phyloP scores from a whole-genome alignment of 2,113 vertebrate species.

The Aphelocoma coerulescens region DNA sequence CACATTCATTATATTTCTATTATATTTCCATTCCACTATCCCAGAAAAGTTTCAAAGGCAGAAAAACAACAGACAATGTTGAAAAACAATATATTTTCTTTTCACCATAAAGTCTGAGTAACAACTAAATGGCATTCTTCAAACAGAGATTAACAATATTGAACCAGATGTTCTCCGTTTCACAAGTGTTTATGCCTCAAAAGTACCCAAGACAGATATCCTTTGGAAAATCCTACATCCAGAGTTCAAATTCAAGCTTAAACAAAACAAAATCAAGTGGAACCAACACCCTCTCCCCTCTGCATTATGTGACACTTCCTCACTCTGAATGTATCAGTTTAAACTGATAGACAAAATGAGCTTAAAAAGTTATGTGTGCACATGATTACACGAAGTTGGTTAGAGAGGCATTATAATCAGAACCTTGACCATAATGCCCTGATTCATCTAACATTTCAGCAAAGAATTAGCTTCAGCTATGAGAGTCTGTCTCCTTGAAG shows the following conservation, averaged over 20 bases:
- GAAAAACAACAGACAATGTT: neutral
- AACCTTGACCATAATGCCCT: neutral
- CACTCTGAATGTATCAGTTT: neutral
- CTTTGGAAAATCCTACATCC: neutral
- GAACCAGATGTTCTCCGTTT: constrained; percentile 17
- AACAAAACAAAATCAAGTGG: neutral
- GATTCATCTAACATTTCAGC: neutral
- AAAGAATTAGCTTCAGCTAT: neutral
- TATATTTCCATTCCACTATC: neutral
- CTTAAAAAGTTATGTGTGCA: neutral
- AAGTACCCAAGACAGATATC: constrained; percentile 13
- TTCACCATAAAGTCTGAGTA: neutral
- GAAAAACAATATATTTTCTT: constrained; percentile 13
- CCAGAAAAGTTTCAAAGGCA: neutral
- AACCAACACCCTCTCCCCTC: neutral
- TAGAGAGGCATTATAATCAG: neutral
- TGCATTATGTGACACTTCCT: neutral
- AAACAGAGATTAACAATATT: neutral
- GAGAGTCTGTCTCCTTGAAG: neutral
- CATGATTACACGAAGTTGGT: neutral
- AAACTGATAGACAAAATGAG: neutral
- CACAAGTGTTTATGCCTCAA: neutral
- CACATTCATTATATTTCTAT: neutral
- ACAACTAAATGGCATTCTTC: neutral
- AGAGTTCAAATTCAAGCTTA: neutral